Evolutionary conservation across 2,797 vertebrate genomes (phyloP).

Genomic region (Hyperoplus immaculatus): DNA sequence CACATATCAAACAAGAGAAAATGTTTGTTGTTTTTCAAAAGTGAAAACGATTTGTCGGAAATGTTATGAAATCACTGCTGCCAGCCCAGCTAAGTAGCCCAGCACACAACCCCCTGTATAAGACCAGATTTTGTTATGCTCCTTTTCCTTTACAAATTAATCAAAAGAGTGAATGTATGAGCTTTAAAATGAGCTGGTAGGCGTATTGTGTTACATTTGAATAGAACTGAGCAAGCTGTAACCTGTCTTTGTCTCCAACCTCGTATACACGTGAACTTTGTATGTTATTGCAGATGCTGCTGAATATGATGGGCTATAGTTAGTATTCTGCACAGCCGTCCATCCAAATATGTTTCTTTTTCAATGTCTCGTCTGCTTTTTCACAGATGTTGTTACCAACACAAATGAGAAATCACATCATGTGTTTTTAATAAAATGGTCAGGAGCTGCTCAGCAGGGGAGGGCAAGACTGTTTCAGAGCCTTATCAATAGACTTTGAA

Average conservation of each 20-base stretch:
- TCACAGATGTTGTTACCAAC: constrained; percentile 32
- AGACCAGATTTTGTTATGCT: too few species aligned
- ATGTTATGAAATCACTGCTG: neutral
- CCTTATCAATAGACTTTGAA: constrained; percentile 59
- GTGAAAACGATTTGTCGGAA: too few species aligned
- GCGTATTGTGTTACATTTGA: neutral
- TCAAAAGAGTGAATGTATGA: neutral
- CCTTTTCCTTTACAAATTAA: too few species aligned
- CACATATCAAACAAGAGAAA: neutral
- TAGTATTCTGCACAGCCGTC: neutral
- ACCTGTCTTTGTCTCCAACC: too few species aligned
- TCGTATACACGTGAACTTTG: neutral
- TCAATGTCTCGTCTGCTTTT: constrained; percentile 25
- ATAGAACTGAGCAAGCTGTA: neutral
- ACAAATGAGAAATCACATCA: constrained; percentile 29
- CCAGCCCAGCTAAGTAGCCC: neutral
- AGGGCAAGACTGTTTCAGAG: constrained; percentile 24
- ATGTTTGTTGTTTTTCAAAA: neutral
- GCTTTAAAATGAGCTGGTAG: neutral
- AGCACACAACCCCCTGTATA: too few species aligned
- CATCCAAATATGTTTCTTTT: neutral
- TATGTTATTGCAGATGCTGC: neutral
- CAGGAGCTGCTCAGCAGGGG: constrained; percentile 23
- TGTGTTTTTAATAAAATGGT: constrained; percentile 50
- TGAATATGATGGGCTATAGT: neutral